Evolutionary conservation across 2,888 invertebrate genomes (phyloP).

Genomic region (Incurvaria masculella): DNA sequence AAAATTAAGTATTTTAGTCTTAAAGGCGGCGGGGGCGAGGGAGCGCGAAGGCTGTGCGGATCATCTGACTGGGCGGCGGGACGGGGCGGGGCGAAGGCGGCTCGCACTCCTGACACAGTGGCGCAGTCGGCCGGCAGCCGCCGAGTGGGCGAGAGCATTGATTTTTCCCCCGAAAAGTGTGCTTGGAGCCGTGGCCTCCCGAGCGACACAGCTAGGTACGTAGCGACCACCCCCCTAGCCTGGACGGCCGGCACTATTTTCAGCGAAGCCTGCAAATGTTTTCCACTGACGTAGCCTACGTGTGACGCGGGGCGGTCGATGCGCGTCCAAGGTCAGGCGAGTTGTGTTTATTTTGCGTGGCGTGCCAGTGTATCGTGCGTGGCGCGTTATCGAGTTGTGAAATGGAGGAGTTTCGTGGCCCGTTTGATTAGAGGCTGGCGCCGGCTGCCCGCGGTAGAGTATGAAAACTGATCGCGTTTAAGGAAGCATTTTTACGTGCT

Average conservation of each 20-base stretch:
- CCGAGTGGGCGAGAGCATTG: constrained; percentile 54
- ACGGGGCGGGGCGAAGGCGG: constrained; percentile 42
- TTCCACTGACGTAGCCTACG: neutral
- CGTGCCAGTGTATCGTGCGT: neutral
- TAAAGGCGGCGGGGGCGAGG: neutral
- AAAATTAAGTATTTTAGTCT: neutral
- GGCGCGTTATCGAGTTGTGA: neutral
- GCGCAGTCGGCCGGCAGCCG: constrained; percentile 56
- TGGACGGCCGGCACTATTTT: constrained; percentile 37
- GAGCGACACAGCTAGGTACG: neutral
- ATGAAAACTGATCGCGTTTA: too few relatives aligned
- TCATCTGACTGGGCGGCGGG: constrained; percentile 14
- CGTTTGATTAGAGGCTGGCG: too few relatives aligned
- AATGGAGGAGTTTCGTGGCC: too few relatives aligned
- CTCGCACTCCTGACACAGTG: constrained; percentile 56
- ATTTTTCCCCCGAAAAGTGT: constrained; percentile 32
- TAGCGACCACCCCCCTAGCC: neutral
- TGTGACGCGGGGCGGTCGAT: constrained; percentile 33
- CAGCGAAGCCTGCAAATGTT: constrained; percentile 10
- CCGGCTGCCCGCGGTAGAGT: too few relatives aligned
- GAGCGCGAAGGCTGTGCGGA: neutral
- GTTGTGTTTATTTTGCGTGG: neutral
- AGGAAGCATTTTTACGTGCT: too few relatives aligned
- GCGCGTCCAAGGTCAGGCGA: constrained; percentile 48
- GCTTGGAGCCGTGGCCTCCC: neutral